Evolutionary conservation across 2,113 vertebrate species (phyloP).

Genomic region (Xiphorhynchus elegans): DNA sequence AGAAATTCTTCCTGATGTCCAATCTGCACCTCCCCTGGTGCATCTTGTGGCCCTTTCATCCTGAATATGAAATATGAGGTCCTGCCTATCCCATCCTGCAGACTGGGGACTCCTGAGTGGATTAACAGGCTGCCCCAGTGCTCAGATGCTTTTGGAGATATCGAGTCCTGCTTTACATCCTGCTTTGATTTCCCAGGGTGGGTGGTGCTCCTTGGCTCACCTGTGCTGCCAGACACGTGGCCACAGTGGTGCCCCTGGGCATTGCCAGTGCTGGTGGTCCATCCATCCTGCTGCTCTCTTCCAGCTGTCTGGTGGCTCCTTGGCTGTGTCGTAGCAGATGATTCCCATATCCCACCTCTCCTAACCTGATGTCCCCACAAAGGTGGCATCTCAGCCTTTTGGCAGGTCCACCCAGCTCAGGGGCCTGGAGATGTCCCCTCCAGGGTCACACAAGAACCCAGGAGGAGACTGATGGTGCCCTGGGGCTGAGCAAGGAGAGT

Average conservation of each 20-base stretch:
- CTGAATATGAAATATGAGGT: background rate
- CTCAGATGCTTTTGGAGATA: background rate
- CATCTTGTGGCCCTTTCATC: background rate
- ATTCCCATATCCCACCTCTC: background rate
- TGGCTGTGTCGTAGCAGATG: background rate
- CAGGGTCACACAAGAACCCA: background rate
- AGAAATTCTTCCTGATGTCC: background rate
- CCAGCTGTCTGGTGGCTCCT: background rate
- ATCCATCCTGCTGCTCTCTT: background rate
- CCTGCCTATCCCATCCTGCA: background rate
- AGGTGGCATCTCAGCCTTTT: background rate
- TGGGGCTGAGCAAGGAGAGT: background rate
- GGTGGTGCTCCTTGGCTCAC: background rate
- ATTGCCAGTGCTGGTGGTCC: background rate
- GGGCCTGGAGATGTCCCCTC: background rate
- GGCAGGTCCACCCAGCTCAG: background rate
- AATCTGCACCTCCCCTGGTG: background rate
- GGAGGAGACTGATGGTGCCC: background rate
- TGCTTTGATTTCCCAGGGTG: background rate
- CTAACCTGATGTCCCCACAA: background rate
- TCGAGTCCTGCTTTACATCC: background rate
- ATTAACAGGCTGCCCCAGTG: background rate
- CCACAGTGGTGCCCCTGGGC: background rate
- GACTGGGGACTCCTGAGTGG: accelerated
- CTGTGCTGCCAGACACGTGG: background rate